A percentile compares a stretch with the other conserved stretches of the same genome.
Evolutionary conservation across 2,888 invertebrate species (phyloP).

Genomic region (Andricus curvator): DNA sequence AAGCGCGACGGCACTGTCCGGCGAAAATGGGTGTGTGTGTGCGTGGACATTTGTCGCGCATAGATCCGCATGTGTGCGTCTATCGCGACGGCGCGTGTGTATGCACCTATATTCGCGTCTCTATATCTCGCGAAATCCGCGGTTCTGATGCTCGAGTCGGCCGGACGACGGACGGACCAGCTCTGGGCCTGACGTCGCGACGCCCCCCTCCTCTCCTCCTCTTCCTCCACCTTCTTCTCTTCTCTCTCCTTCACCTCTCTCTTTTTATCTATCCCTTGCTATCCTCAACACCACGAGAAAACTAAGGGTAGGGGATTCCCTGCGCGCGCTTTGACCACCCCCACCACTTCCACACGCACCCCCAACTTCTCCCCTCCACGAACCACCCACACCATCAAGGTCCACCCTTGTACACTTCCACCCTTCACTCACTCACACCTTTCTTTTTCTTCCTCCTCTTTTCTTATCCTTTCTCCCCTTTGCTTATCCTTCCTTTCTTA

Average conservation of each 20-base stretch:
- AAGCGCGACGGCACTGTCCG: conserved; percentile 26
- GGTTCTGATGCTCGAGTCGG: conserved; percentile 74
- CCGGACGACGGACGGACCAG: conserved; percentile 77
- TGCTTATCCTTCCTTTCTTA: background rate
- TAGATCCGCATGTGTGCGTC: conserved; percentile 42
- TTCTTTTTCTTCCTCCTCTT: conserved; percentile 38
- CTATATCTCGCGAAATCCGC: conserved; percentile 68
- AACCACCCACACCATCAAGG: conserved; percentile 48
- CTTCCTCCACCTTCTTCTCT: conserved; percentile 47
- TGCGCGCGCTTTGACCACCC: conserved; percentile 53
- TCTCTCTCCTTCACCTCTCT: conserved; percentile 42
- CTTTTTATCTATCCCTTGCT: conserved; percentile 44
- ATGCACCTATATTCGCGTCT: conserved; percentile 44
- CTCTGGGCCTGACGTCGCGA: conserved; percentile 69
- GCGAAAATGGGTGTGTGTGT: conserved; percentile 28
- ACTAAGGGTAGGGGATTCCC: conserved; percentile 49
- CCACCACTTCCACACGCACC: conserved; percentile 48
- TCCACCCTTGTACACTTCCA: conserved; percentile 55
- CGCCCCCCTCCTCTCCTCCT: conserved; percentile 54
- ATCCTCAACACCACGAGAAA: conserved; percentile 29
- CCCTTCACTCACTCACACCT: conserved; percentile 35
- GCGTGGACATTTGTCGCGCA: conserved; percentile 46
- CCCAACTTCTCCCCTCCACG: conserved; percentile 44
- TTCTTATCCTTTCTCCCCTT: background rate
- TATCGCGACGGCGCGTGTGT: conserved; percentile 44